Conservation (phyloP, 2,888 invertebrate genomes). For the Eupithecia centaureata region DNA sequence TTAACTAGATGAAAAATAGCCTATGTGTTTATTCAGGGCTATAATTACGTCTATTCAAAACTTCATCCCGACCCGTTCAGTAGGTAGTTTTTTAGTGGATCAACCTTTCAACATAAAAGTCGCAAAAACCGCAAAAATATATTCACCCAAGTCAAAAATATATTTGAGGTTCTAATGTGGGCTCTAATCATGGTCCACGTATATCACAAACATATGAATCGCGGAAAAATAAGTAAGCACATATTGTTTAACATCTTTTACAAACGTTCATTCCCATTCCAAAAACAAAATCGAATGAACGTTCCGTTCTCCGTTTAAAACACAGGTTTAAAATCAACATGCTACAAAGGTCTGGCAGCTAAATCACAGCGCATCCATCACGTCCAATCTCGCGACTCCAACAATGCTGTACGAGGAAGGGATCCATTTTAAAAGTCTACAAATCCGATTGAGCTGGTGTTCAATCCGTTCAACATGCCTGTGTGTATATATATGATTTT, state of each 20-base stretch:
- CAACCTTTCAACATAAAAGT: too few relatives aligned
- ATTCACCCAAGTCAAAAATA: too few relatives aligned
- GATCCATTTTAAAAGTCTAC: neutral
- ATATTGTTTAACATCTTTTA: neutral
- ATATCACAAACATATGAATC: neutral
- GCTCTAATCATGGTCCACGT: too few relatives aligned
- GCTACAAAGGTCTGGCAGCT: slow-evolving; percentile 25
- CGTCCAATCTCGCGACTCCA: slow-evolving; percentile 11
- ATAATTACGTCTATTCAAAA: too few relatives aligned
- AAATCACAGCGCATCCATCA: slow-evolving; percentile 27
- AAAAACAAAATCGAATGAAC: slow-evolving; percentile 14
- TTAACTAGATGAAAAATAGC: too few relatives aligned
- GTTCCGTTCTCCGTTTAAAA: slow-evolving; percentile 13
- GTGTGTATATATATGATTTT: neutral
- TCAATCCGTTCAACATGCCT: neutral
- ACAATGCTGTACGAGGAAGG: slow-evolving; percentile 6
- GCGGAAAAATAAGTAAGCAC: neutral
- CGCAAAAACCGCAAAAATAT: too few relatives aligned
- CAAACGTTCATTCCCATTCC: neutral
- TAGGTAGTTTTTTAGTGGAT: too few relatives aligned
- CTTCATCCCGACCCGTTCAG: too few relatives aligned
- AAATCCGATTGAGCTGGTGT: neutral
- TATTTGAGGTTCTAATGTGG: too few relatives aligned
- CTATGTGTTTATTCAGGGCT: too few relatives aligned
- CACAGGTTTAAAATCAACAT: slow-evolving; percentile 24